These are phyloP conservation scores for Megalopta genalis DNA, from an alignment of 1,140 invertebrate species.

Conservation along the genomic window DNA sequence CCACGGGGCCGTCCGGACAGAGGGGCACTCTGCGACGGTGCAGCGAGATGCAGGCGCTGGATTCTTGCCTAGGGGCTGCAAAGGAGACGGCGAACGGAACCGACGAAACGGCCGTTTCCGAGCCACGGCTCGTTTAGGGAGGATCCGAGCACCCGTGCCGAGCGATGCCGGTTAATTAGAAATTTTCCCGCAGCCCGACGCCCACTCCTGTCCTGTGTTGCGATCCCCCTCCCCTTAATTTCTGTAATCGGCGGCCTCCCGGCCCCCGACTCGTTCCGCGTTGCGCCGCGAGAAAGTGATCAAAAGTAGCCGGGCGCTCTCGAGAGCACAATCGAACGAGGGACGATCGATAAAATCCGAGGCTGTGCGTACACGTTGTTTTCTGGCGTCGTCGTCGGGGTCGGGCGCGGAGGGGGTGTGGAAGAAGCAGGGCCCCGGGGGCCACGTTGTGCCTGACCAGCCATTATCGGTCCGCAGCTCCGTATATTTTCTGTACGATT, in stretches of 20 bases:
- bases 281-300: conserved; percentile 29
- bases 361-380: conserved; percentile 48
- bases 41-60: neutral
- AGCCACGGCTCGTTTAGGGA: no score
- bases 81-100: no score
- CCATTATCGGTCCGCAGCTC: conserved; percentile 60
- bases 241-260: conserved; percentile 18
- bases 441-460: conserved; percentile 42
- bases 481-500: conserved; percentile 64
- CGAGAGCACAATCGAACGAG: conserved; percentile 14
- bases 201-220: no score
- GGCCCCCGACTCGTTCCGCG: neutral
- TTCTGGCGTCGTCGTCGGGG: no score
- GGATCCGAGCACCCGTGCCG: no score
- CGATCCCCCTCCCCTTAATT: conserved; percentile 4
- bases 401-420: neutral
- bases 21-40: no score
- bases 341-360: conserved; percentile 42
- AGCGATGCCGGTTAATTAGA: conserved; percentile 14
- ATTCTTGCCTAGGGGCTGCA: no score
- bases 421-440: conserved; percentile 27
- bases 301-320: conserved; percentile 25
- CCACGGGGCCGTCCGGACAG: neutral
- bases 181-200: conserved; percentile 10
- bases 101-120: neutral